Percentiles rank a stretch among this genome's conserved stretches.
Conservation (phyloP, 2,113 vertebrate species). For the Rhadina sibilatrix region DNA sequence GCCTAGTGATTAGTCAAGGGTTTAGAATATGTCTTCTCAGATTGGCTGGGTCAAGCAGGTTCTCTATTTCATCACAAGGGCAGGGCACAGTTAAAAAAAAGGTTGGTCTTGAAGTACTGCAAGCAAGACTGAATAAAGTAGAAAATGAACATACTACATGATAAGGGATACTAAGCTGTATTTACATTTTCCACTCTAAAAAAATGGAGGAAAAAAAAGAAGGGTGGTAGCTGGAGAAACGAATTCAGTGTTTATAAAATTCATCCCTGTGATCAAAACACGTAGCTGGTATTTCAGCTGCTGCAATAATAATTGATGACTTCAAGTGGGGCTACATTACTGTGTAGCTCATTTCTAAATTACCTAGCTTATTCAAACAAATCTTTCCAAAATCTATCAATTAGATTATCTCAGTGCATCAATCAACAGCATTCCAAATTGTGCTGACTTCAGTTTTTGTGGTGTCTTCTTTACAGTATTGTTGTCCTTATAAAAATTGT, state of each 20-base stretch:
- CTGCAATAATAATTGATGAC: not conserved
- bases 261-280: not conserved
- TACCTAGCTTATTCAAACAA: slow-evolving; percentile 23
- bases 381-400: slow-evolving; percentile 8
- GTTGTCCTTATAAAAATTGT: slow-evolving; percentile 27
- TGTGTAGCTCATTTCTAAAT: slow-evolving; percentile 15
- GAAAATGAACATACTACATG: not conserved
- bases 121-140: not conserved
- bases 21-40: not conserved
- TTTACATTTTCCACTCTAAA: not conserved
- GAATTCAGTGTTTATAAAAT: not conserved
- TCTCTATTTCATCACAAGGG: not conserved
- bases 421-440: slow-evolving; percentile 26
- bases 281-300: not conserved
- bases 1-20: not conserved
- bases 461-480: slow-evolving; percentile 16
- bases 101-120: not conserved
- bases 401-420: slow-evolving; percentile 2
- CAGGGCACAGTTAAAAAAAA: not conserved
- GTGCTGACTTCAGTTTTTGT: slow-evolving; percentile 33
- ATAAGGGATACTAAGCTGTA: not conserved
- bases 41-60: not conserved
- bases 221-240: not conserved
- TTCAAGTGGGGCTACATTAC: not conserved
- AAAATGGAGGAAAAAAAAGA: not conserved